A percentile compares a stretch with the other conserved stretches of the same genome.
Conservation (phyloP, 2,888 invertebrate species). For the Amorpha juglandis region DNA sequence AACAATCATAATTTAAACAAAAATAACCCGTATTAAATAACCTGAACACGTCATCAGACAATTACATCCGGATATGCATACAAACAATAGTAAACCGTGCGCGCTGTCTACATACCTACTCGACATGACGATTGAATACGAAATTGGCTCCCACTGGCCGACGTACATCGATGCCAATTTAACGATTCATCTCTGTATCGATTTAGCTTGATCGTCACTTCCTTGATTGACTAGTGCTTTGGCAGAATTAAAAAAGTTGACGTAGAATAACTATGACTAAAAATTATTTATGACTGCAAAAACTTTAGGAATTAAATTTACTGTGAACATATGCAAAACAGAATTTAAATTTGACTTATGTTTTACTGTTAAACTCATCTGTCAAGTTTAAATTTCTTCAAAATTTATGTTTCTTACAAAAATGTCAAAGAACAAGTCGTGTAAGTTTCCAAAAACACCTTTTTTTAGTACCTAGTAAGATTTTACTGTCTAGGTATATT, state of each 20-base stretch:
- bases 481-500: too few species aligned
- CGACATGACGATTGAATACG: constrained; percentile 13
- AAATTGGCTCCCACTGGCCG: constrained; percentile 41
- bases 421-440: too few species aligned
- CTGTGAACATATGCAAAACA: too few species aligned
- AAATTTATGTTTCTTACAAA: too few species aligned
- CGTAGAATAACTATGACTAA: too few species aligned
- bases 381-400: too few species aligned
- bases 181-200: constrained; percentile 42
- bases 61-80: constrained; percentile 33
- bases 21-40: constrained; percentile 22
- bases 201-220: constrained; percentile 52
- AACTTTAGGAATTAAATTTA: too few species aligned
- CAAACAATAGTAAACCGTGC: constrained; percentile 33
- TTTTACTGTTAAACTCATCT: too few species aligned
- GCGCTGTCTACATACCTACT: constrained; percentile 27
- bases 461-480: too few species aligned
- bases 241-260: not conserved
- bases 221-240: constrained; percentile 41
- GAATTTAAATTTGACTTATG: too few species aligned
- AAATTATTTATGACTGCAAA: too few species aligned
- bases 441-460: too few species aligned
- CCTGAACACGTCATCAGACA: constrained; percentile 29
- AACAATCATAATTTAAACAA: not conserved
- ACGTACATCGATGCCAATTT: constrained; percentile 51